A percentile compares a stretch with the other conserved stretches of the same genome.
Conservation (phyloP, 2,113 vertebrate species). For the Lonchura striata region DNA sequence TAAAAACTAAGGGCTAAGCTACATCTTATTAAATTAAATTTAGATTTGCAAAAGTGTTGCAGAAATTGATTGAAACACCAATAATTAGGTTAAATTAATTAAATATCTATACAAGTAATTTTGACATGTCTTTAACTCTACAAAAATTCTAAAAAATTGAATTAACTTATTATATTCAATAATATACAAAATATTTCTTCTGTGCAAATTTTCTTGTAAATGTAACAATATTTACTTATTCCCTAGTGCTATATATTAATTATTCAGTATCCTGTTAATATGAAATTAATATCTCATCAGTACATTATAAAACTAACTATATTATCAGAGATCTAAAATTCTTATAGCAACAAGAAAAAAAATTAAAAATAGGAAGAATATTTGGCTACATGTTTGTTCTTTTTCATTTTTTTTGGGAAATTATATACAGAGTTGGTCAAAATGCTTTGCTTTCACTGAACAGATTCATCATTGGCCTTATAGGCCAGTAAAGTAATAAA, state of each 20-base stretch:
- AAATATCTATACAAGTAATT: not conserved
- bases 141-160: not conserved
- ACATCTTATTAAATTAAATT: not conserved
- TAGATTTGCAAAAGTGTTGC: slow-evolving; percentile 29
- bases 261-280: not conserved
- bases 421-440: not conserved
- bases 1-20: not conserved
- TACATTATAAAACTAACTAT: not conserved
- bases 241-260: not conserved
- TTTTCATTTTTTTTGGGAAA: not conserved
- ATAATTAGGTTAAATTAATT: not conserved
- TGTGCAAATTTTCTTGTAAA: not conserved
- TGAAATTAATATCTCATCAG: not conserved
- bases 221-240: not conserved
- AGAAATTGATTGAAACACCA: slow-evolving; percentile 16
- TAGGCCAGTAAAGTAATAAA: not conserved
- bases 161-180: not conserved
- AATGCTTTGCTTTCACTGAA: not conserved
- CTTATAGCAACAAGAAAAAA: not conserved
- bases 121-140: not conserved
- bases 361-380: not conserved
- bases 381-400: rapidly evolving
- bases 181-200: not conserved
- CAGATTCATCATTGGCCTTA: not conserved
- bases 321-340: not conserved